Percentiles rank a stretch among this genome's conserved stretches.
phyloP scores from a whole-genome alignment of 2,113 vertebrate species.

The Cololabis saira region DNA sequence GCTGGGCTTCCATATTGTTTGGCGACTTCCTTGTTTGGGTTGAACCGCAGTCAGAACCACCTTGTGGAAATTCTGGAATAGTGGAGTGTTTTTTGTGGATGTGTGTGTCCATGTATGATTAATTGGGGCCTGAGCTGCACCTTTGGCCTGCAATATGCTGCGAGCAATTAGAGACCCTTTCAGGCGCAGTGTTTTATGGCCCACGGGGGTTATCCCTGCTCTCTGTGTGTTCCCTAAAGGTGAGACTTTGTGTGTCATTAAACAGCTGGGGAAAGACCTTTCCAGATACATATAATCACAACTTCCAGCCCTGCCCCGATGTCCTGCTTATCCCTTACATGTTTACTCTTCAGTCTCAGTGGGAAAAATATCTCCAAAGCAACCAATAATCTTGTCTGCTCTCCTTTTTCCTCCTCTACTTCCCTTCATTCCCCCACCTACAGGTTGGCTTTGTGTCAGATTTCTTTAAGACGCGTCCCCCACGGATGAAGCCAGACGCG shows the following conservation, averaged over 20 bases:
- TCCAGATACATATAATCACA: conserved; percentile 60
- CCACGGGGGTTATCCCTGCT: conserved; percentile 45
- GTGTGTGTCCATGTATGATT: conserved; percentile 31
- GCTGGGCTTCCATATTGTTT: conserved; percentile 58
- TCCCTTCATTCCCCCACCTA: not conserved
- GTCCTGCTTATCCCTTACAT: conserved; percentile 26
- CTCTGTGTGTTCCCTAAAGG: conserved; percentile 70
- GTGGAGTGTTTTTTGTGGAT: not conserved
- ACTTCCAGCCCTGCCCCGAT: conserved; percentile 60
- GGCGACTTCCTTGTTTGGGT: conserved; percentile 53
- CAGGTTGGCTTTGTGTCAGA: conserved; percentile 90
- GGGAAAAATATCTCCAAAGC: conserved; percentile 15
- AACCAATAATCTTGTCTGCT: conserved; percentile 10
- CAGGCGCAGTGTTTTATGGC: conserved; percentile 60
- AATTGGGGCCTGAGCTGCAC: conserved; percentile 46
- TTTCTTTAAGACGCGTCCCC: conserved; percentile 89
- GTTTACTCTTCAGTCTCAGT: not conserved
- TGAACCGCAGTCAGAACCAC: conserved; percentile 45
- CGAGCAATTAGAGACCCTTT: conserved; percentile 58
- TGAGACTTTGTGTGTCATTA: conserved; percentile 38
- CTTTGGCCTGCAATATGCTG: conserved; percentile 57
- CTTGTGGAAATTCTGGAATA: conserved; percentile 41
- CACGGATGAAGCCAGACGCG: conserved; percentile 36
- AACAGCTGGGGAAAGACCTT: conserved; percentile 43
- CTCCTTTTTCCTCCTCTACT: not conserved